Conservation (phyloP, 2,797 vertebrate species). For the Columba guinea region DNA sequence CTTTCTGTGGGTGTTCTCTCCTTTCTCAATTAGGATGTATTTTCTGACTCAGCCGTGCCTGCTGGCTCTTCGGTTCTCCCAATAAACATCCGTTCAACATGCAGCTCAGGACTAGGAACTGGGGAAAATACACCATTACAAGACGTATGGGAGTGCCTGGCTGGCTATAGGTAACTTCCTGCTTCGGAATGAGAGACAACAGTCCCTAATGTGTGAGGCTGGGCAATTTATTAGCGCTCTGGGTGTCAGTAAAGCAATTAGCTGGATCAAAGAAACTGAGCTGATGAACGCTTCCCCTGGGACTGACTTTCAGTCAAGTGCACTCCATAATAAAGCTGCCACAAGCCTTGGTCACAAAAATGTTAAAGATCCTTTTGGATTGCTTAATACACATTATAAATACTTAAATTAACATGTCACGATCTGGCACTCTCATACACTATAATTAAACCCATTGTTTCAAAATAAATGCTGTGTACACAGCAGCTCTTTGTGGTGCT, state of each 20-base stretch:
- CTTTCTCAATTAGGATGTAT: conserved; percentile 53
- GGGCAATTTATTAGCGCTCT: not conserved
- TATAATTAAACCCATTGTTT: not conserved
- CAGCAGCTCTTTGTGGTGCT: not conserved
- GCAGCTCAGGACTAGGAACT: not conserved
- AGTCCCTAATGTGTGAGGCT: not conserved
- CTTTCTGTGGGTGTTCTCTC: conserved; percentile 68
- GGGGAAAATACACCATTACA: not conserved
- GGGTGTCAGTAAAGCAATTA: not conserved
- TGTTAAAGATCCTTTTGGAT: not conserved
- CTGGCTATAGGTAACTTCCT: not conserved
- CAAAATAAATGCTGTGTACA: not conserved
- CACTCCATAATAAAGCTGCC: not conserved
- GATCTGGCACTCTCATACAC: not conserved
- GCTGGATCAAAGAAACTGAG: not conserved
- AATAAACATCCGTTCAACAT: not conserved
- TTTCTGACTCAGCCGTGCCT: conserved; percentile 65
- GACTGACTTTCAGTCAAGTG: not conserved
- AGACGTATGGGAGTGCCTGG: fast-evolving
- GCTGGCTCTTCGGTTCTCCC: not conserved
- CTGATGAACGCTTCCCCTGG: not conserved
- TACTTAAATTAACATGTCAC: not conserved
- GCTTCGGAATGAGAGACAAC: not conserved
- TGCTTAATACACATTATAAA: not conserved
- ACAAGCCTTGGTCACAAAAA: not conserved